phyloP scores from a whole-genome alignment of 2,113 vertebrate species.

The Clarias gariepinus region DNA sequence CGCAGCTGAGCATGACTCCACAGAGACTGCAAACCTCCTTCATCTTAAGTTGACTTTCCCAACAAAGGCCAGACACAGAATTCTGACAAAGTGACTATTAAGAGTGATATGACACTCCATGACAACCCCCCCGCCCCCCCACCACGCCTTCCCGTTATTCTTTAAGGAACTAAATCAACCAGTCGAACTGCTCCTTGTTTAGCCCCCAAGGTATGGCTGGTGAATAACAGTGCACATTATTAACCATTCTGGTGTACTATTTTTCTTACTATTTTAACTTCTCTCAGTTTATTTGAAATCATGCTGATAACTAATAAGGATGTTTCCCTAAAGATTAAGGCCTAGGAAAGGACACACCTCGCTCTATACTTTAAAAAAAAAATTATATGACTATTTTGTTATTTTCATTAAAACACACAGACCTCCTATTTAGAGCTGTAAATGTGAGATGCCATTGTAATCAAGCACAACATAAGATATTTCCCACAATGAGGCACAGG shows the following conservation, averaged over 20 bases:
- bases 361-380: too few species aligned
- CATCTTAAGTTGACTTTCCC: background rate
- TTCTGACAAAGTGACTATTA: background rate
- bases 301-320: background rate
- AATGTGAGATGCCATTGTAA: background rate
- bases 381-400: too few species aligned
- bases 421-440: background rate
- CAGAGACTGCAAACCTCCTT: constrained; percentile 17
- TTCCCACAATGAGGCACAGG: background rate
- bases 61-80: background rate
- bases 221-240: constrained; percentile 12
- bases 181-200: constrained; percentile 25
- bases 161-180: constrained; percentile 7
- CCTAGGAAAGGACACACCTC: background rate
- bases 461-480: background rate
- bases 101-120: background rate
- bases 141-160: background rate
- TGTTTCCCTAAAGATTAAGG: background rate
- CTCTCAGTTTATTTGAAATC: background rate
- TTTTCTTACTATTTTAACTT: background rate
- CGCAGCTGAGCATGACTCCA: constrained; percentile 29
- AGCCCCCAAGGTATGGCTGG: background rate
- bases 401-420: background rate
- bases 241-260: background rate
- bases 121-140: background rate